A percentile compares a stretch with the other conserved stretches of the same genome.
Conservation (phyloP, 1,140 invertebrate species). For the Mylabris phalerata region DNA sequence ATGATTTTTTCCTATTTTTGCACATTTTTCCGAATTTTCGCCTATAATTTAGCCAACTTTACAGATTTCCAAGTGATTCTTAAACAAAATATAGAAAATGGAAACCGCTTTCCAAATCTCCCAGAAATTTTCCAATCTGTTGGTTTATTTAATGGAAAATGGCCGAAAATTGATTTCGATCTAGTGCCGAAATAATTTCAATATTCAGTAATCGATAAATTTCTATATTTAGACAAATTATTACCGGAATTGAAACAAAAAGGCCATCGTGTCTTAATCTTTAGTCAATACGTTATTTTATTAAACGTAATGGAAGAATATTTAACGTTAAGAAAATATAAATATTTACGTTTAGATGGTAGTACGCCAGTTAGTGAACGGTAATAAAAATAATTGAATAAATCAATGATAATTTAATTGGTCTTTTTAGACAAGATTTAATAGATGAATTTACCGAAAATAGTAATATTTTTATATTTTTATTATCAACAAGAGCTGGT, state of each 20-base stretch:
- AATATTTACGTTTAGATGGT: constrained; percentile 79
- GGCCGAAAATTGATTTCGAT: too few relatives aligned
- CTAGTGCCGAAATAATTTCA: too few relatives aligned
- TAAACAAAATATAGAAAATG: too few relatives aligned
- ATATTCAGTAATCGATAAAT: constrained; percentile 49
- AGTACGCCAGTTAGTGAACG: constrained; percentile 69
- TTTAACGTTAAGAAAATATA: constrained; percentile 61
- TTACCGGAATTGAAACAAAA: constrained; percentile 63
- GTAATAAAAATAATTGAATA: constrained; percentile 39
- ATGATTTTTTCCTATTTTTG: too few relatives aligned
- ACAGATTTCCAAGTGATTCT: too few relatives aligned
- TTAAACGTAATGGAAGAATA: constrained; percentile 86
- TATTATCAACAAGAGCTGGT: constrained; percentile 77
- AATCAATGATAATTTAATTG: constrained; percentile 7
- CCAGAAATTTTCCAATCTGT: too few relatives aligned
- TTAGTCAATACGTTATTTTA: constrained; percentile 93
- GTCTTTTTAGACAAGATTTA: constrained; percentile 58
- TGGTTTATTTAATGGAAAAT: too few relatives aligned
- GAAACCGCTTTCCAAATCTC: too few relatives aligned
- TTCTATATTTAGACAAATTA: constrained; percentile 71
- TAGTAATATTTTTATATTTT: constrained; percentile 69
- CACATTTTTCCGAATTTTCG: too few relatives aligned
- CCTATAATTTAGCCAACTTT: too few relatives aligned
- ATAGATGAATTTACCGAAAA: constrained; percentile 74
- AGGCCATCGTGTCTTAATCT: constrained; percentile 78